Conservation (phyloP, 1,140 invertebrate genomes). For the Lineus longissimus region DNA sequence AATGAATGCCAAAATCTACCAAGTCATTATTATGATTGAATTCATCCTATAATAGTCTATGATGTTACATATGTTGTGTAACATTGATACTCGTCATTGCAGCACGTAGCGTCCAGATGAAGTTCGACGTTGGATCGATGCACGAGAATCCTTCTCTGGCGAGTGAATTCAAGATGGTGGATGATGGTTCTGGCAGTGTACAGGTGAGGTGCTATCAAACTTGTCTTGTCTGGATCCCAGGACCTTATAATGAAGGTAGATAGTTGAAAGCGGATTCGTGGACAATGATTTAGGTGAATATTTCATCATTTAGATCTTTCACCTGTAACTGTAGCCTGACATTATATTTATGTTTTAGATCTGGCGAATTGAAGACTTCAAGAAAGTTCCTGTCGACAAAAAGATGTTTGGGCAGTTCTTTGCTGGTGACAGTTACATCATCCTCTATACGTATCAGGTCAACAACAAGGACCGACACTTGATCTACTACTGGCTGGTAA, state of each 20-base stretch:
- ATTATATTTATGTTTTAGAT: slow-evolving; percentile 23
- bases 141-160: slow-evolving; percentile 62
- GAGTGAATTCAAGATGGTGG: slow-evolving; percentile 79
- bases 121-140: slow-evolving; percentile 66
- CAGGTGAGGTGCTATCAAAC: slow-evolving; percentile 65
- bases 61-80: too few relatives aligned
- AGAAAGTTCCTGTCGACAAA: slow-evolving; percentile 23
- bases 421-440: slow-evolving; percentile 48
- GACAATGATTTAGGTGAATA: too few relatives aligned
- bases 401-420: slow-evolving; percentile 38
- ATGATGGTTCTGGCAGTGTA: slow-evolving; percentile 80
- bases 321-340: too few relatives aligned
- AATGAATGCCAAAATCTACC: too few relatives aligned
- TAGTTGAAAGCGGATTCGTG: slow-evolving; percentile 57
- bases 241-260: too few relatives aligned
- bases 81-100: slow-evolving; percentile 14
- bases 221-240: too few relatives aligned
- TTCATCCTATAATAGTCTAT: too few relatives aligned
- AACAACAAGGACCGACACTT: slow-evolving; percentile 23
- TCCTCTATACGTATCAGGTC: slow-evolving; percentile 30
- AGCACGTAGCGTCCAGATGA: slow-evolving; percentile 63
- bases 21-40: too few relatives aligned
- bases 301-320: too few relatives aligned
- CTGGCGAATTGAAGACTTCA: slow-evolving; percentile 34
- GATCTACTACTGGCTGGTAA: slow-evolving; percentile 55